These are phyloP conservation scores for Altica lythri DNA, from an alignment of 2,888 invertebrate species.

Conservation along the genomic window DNA sequence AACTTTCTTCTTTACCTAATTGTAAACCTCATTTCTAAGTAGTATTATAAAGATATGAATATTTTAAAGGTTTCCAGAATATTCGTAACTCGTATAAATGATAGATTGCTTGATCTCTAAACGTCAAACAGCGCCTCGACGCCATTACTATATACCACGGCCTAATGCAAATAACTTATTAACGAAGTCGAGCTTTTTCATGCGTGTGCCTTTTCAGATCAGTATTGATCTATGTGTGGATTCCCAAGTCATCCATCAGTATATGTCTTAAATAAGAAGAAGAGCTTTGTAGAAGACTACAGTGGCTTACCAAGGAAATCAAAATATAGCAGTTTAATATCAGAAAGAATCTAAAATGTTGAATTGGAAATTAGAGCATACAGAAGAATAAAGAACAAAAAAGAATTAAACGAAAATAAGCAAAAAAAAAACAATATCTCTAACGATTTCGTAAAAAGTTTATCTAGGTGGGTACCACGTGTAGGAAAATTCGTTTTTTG, in stretches of 20 bases:
- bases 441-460: too few relatives aligned
- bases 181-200: slow-evolving; percentile 21
- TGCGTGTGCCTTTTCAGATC: slow-evolving; percentile 25
- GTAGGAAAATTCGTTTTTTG: too few relatives aligned
- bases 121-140: slow-evolving; percentile 9
- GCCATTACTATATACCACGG: slow-evolving; percentile 13
- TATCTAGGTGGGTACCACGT: too few relatives aligned
- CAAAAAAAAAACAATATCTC: too few relatives aligned
- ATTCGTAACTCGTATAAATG: slow-evolving; percentile 20
- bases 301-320: slow-evolving; percentile 7
- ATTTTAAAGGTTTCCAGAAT: slow-evolving; percentile 18
- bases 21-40: slow-evolving; percentile 2
- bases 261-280: slow-evolving; percentile 22
- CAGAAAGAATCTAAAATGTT: too few relatives aligned
- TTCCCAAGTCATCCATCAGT: slow-evolving; percentile 26
- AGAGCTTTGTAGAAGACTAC: slow-evolving; percentile 6
- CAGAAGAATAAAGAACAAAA: too few relatives aligned
- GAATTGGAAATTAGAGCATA: too few relatives aligned
- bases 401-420: too few relatives aligned
- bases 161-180: slow-evolving; percentile 27
- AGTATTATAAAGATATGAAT: slow-evolving; percentile 14
- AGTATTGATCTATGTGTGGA: slow-evolving; percentile 22
- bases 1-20: slow-evolving; percentile 11
- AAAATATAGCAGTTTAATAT: too few relatives aligned
- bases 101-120: slow-evolving; percentile 14